A percentile compares a stretch with the other conserved stretches of the same genome.
Evolutionary conservation across 2,888 invertebrate genomes (phyloP).

Genomic region (Oscheius myriophilus): DNA sequence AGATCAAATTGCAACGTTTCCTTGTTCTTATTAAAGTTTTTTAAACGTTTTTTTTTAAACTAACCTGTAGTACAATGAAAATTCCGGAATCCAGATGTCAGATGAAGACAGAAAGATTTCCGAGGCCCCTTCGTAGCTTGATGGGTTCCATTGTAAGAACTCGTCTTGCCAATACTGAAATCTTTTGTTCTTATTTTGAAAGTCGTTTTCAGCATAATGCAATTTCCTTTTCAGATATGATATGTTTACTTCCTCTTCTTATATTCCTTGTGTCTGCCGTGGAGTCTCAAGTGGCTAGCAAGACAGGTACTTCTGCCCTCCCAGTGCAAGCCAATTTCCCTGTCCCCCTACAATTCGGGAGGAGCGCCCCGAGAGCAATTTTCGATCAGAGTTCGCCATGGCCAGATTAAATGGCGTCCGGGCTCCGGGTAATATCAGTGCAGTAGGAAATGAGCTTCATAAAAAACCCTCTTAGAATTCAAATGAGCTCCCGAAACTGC

Average conservation of each 20-base stretch:
- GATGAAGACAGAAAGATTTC: slow-evolving; percentile 67
- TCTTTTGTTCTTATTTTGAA: background rate
- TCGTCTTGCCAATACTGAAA: slow-evolving; percentile 70
- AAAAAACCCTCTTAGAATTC: slow-evolving; percentile 29
- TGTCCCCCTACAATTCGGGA: too few species aligned
- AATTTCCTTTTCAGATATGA: background rate
- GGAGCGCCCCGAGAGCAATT: slow-evolving; percentile 1
- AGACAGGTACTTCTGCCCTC: slow-evolving; percentile 1
- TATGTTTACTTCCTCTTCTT: too few species aligned
- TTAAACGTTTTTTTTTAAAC: too few species aligned
- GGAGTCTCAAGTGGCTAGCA: slow-evolving; percentile 5
- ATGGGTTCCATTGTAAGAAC: slow-evolving; percentile 68
- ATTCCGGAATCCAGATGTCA: slow-evolving; percentile 70
- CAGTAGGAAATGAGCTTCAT: slow-evolving; percentile 28
- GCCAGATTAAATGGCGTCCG: slow-evolving; percentile 24
- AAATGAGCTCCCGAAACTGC: slow-evolving; percentile 29
- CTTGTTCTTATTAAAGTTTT: background rate
- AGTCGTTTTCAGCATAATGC: slow-evolving; percentile 1
- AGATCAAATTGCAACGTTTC: background rate
- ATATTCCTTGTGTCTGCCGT: too few species aligned
- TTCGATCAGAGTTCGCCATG: slow-evolving; percentile 14
- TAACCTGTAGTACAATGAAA: slow-evolving; percentile 65
- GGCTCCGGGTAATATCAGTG: slow-evolving; percentile 19
- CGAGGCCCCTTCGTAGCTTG: slow-evolving; percentile 66
- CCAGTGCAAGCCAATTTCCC: too few species aligned